phyloP scores from a whole-genome alignment of 2,797 vertebrate species.

The Thripadectes ignobilis region DNA sequence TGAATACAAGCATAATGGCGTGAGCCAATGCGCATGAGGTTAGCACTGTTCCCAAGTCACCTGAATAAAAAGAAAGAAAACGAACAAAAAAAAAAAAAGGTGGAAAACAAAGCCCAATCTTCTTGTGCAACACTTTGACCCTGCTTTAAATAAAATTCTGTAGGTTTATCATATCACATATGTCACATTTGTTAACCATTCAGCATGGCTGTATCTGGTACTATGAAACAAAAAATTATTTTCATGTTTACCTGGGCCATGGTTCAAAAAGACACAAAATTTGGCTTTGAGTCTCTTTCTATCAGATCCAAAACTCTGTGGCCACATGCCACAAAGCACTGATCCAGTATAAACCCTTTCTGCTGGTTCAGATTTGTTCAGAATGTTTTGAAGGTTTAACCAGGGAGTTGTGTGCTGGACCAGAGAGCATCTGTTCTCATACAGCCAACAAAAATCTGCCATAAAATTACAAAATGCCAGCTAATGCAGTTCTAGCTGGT shows the following conservation, averaged over 20 bases:
- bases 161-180: neutral
- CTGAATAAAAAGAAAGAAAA: neutral
- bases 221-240: neutral
- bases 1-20: neutral
- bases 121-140: neutral
- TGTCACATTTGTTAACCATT: neutral
- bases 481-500: neutral
- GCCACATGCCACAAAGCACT: neutral
- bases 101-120: fast-evolving
- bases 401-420: neutral
- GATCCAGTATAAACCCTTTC: neutral
- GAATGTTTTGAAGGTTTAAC: neutral
- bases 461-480: neutral
- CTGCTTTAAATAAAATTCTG: neutral
- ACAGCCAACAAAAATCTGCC: neutral
- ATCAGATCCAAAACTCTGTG: neutral
- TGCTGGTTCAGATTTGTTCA: slow-evolving; percentile 9
- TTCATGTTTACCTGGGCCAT: neutral
- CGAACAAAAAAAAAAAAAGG: neutral
- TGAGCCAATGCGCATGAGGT: neutral
- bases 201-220: neutral
- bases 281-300: neutral
- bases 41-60: neutral
- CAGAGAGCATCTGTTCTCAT: neutral
- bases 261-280: neutral